Evolutionary conservation across 2,888 invertebrate species (phyloP).

Genomic region (Eledona agricola): DNA sequence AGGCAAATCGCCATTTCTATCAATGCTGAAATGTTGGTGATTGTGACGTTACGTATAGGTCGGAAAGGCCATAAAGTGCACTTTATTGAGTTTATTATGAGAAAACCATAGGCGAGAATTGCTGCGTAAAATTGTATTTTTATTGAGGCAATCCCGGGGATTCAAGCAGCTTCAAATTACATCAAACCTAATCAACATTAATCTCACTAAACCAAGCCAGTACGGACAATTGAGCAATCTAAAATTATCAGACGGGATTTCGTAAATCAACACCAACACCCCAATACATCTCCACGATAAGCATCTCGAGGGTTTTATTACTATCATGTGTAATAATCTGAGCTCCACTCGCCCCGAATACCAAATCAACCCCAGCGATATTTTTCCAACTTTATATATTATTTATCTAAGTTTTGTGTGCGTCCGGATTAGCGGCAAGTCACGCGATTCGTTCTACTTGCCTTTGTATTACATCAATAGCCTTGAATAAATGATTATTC

Average conservation of each 20-base stretch:
- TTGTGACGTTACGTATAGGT: no score
- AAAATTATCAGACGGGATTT: conserved; percentile 6
- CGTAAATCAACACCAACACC: conserved; percentile 14
- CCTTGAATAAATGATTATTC: conserved; percentile 30
- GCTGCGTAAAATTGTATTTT: no score
- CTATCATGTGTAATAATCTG: conserved; percentile 9
- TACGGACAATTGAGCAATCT: conserved; percentile 2
- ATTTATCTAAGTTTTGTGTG: conserved; percentile 1
- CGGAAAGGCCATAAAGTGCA: no score
- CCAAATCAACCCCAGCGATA: no score
- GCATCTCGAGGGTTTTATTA: conserved; percentile 11
- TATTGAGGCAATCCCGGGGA: no score
- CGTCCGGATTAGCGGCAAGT: conserved; percentile 12
- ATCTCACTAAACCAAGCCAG: conserved; percentile 5
- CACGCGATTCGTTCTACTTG: conserved; percentile 31
- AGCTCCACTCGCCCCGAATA: no score
- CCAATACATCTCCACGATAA: conserved; percentile 13
- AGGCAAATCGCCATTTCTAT: no score
- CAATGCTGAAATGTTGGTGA: no score
- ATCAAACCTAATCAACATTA: conserved; percentile 2
- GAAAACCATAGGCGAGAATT: no score
- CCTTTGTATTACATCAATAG: no score
- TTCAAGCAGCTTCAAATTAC: not conserved
- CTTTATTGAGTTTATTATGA: no score
- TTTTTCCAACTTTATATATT: conserved; percentile 2